Evolutionary conservation across 1,140 invertebrate species (phyloP).

Genomic region (Orchesella cincta): DNA sequence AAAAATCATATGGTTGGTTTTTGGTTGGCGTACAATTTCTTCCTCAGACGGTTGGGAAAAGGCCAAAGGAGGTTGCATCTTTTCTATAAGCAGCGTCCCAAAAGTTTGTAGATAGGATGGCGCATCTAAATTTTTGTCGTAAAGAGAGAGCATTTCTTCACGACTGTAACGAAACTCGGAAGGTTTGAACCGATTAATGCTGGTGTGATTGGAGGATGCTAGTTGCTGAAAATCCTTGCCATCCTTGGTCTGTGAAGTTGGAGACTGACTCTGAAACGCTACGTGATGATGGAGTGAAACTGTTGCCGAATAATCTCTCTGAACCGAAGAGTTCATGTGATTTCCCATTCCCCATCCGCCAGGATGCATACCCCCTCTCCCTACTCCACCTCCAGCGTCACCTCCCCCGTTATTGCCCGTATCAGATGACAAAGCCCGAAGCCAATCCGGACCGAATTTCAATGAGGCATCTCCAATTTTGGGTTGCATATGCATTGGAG

Average conservation of each 20-base stretch:
- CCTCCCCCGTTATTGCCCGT: slow-evolving; percentile 48
- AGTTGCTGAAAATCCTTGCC: slow-evolving; percentile 30
- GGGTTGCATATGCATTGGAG: slow-evolving; percentile 50
- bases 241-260: slow-evolving; percentile 9
- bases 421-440: slow-evolving; percentile 60
- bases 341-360: slow-evolving; percentile 28
- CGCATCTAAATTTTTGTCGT: slow-evolving; percentile 67
- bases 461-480: slow-evolving; percentile 56
- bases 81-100: slow-evolving; percentile 70
- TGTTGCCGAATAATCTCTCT: slow-evolving; percentile 26
- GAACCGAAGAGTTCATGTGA: neutral
- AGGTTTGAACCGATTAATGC: slow-evolving; percentile 63
- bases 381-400: neutral
- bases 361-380: slow-evolving; percentile 13
- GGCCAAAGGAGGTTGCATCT: slow-evolving; percentile 74
- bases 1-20: neutral
- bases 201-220: slow-evolving; percentile 44
- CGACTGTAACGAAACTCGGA: slow-evolving; percentile 78
- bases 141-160: slow-evolving; percentile 85
- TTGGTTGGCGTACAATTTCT: slow-evolving; percentile 66
- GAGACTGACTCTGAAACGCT: slow-evolving; percentile 32
- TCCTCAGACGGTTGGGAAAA: slow-evolving; percentile 76
- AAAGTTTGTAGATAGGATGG: slow-evolving; percentile 69
- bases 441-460: slow-evolving; percentile 62
- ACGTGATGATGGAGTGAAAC: slow-evolving; percentile 25